Percentiles rank a stretch among this genome's conserved stretches.
phyloP scores from a whole-genome alignment of 2,113 vertebrate genomes.

The Aegithalos caudatus region DNA sequence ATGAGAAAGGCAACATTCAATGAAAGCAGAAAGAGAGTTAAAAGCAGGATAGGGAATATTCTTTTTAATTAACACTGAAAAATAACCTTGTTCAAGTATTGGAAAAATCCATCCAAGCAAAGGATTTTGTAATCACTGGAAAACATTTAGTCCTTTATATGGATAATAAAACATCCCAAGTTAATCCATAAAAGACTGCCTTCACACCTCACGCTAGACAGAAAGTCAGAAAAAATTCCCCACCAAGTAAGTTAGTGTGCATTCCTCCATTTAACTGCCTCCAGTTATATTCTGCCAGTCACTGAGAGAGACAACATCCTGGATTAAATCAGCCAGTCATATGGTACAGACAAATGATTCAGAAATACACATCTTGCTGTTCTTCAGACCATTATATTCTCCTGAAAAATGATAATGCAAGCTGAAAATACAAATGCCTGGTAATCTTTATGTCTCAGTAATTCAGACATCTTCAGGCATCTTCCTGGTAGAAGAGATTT shows the following conservation, averaged over 20 bases:
- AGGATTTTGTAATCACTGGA: background rate
- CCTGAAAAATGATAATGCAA: background rate
- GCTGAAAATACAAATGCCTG: background rate
- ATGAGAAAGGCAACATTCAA: background rate
- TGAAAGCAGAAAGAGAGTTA: background rate
- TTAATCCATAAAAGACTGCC: background rate
- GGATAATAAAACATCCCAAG: background rate
- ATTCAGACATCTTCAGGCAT: background rate
- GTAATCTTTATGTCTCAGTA: background rate
- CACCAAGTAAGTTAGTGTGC: background rate
- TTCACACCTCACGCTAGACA: background rate
- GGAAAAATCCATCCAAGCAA: background rate
- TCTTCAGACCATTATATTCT: background rate
- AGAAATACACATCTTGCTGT: background rate
- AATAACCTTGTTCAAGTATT: background rate
- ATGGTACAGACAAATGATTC: background rate
- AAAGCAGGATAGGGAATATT: background rate
- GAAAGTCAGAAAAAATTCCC: background rate
- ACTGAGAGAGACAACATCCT: background rate
- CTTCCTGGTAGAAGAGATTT: background rate
- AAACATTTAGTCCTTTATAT: background rate
- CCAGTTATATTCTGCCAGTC: background rate
- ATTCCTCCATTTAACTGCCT: background rate
- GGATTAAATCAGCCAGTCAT: background rate
- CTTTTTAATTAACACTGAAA: slow-evolving; percentile 1